phyloP scores from a whole-genome alignment of 2,797 vertebrate genomes.

The Coreius guichenoti region DNA sequence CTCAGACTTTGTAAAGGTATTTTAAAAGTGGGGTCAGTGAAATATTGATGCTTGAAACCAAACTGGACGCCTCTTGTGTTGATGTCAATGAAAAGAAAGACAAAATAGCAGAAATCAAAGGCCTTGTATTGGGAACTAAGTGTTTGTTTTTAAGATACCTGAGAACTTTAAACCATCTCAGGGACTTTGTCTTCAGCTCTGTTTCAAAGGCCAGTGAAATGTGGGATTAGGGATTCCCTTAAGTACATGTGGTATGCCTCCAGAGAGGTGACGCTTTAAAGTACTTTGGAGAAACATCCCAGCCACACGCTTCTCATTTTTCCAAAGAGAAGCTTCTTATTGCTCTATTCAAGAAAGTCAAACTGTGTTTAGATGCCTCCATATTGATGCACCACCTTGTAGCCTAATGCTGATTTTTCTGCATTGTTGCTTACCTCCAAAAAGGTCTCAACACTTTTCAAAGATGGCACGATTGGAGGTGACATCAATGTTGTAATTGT shows the following conservation, averaged over 20 bases:
- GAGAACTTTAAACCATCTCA: conserved; percentile 39
- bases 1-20: not conserved
- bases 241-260: conserved; percentile 24
- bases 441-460: conserved; percentile 92
- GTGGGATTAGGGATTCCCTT: conserved; percentile 20
- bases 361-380: not conserved
- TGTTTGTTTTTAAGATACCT: conserved; percentile 27
- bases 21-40: conserved; percentile 6
- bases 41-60: conserved; percentile 14
- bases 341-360: not conserved
- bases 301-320: conserved; percentile 13
- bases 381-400: not conserved
- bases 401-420: not conserved
- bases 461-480: conserved; percentile 90
- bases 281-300: conserved; percentile 12
- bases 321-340: not conserved
- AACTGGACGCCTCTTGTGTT: not conserved
- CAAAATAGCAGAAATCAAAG: conserved; percentile 35
- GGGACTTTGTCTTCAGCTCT: conserved; percentile 1
- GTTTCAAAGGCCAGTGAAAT: conserved; percentile 16
- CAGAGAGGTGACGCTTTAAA: conserved; percentile 27
- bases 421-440: conserved; percentile 51
- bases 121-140: not conserved
- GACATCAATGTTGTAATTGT: conserved; percentile 91
- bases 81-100: conserved; percentile 10